Evolutionary conservation across 2,888 invertebrate species (phyloP).

Genomic region (Balanococcus diminutus): DNA sequence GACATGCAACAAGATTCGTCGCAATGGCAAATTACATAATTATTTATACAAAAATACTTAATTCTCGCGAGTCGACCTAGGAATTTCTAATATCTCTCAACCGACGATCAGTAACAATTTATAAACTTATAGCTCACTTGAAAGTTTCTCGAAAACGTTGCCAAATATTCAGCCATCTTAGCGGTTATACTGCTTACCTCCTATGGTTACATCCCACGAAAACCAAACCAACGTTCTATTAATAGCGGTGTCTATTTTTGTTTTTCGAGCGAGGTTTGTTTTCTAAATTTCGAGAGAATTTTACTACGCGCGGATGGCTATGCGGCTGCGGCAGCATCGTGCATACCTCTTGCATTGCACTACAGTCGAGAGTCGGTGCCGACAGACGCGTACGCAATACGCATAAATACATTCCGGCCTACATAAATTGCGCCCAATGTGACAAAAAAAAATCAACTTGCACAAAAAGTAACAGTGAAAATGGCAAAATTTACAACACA

Average conservation of each 20-base stretch:
- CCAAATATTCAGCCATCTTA: slow-evolving; percentile 51
- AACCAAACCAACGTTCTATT: slow-evolving; percentile 39
- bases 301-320: background rate
- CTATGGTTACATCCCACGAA: slow-evolving; percentile 54
- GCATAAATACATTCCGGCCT: too few relatives aligned
- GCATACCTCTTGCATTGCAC: too few relatives aligned
- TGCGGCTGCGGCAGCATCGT: too few relatives aligned
- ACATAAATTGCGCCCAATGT: too few relatives aligned
- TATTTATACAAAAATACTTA: too few relatives aligned
- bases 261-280: slow-evolving; percentile 45
- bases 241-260: slow-evolving; percentile 42
- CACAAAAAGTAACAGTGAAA: too few relatives aligned
- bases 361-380: too few relatives aligned
- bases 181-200: slow-evolving; percentile 45
- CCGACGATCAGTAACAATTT: slow-evolving; percentile 31
- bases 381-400: too few relatives aligned
- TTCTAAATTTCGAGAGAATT: background rate
- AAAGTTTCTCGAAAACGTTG: slow-evolving; percentile 39
- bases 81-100: background rate
- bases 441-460: too few relatives aligned
- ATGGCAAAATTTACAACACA: too few relatives aligned
- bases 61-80: background rate
- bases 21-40: too few relatives aligned
- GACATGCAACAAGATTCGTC: too few relatives aligned
- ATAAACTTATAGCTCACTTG: background rate